A percentile compares a stretch with the other conserved stretches of the same genome.
Conservation (phyloP, 2,113 vertebrate species). For the Pogona vitticeps region DNA sequence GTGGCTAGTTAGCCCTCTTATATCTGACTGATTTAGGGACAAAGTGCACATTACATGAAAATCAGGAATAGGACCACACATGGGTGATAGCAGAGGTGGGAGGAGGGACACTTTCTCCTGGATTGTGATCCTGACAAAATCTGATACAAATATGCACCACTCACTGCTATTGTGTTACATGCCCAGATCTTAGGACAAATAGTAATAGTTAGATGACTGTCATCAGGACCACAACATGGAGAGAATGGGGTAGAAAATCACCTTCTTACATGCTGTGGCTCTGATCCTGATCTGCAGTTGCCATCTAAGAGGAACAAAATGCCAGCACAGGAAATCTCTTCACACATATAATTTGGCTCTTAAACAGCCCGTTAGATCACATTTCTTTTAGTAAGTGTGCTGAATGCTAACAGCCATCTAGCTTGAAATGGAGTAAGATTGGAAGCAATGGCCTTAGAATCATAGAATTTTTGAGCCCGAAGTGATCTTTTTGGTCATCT, state of each 20-base stretch:
- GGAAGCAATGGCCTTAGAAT: background rate
- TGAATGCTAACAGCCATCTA: background rate
- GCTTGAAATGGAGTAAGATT: background rate
- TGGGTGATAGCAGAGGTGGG: too few relatives aligned
- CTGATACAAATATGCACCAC: too few relatives aligned
- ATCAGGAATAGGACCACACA: background rate
- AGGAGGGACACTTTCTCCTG: background rate
- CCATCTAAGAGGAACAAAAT: too few relatives aligned
- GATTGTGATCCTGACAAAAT: background rate
- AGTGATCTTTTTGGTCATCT: background rate
- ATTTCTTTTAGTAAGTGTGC: background rate
- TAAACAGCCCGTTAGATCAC: too few relatives aligned
- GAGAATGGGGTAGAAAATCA: background rate
- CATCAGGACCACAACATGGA: background rate
- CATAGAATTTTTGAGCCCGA: background rate
- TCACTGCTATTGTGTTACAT: too few relatives aligned
- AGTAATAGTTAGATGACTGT: background rate
- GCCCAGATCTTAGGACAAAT: too few relatives aligned
- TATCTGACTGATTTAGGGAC: background rate
- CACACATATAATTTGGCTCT: too few relatives aligned
- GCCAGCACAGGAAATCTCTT: too few relatives aligned
- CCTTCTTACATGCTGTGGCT: background rate
- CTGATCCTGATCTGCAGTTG: background rate
- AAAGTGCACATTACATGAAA: background rate
- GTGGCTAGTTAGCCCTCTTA: background rate